These are phyloP conservation scores for Chiridota heheva DNA, from an alignment of 35 echinoderm and acorn worm genomes.

Conservation along the genomic window DNA sequence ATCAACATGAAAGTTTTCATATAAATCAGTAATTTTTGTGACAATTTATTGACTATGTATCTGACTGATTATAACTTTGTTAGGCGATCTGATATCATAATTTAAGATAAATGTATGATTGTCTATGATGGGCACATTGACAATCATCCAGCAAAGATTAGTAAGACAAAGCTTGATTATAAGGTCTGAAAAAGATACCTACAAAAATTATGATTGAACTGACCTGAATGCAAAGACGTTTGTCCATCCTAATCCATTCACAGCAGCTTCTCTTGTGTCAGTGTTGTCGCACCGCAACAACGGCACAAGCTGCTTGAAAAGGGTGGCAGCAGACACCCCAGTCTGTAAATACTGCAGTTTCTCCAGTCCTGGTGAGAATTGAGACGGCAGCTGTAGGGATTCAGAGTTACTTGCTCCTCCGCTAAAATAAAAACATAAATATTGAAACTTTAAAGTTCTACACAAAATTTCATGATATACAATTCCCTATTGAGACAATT, in stretches of 20 bases:
- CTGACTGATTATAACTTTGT: too few relatives aligned
- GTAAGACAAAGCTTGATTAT: too few relatives aligned
- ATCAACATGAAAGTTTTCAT: background rate
- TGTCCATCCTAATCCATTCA: conserved; percentile 92
- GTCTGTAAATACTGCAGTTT: conserved; percentile 36
- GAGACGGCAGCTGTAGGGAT: conserved; percentile 32
- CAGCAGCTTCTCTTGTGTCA: conserved; percentile 83
- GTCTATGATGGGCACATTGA: too few relatives aligned
- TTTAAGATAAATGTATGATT: too few relatives aligned
- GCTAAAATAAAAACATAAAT: background rate
- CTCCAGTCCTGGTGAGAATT: conserved; percentile 36
- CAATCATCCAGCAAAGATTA: too few relatives aligned
- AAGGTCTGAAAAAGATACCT: too few relatives aligned
- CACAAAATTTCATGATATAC: too few relatives aligned
- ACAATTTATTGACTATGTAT: too few relatives aligned
- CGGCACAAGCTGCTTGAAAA: conserved; percentile 87
- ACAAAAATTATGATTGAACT: background rate
- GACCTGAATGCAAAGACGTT: conserved; percentile 79
- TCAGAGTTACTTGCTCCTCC: conserved; percentile 10
- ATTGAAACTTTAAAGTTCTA: too few relatives aligned
- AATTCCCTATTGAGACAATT: too few relatives aligned
- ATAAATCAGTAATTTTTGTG: conserved; percentile 3
- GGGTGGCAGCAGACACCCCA: conserved; percentile 64
- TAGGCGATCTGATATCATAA: too few relatives aligned
- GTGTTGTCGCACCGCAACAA: conserved; percentile 85